Base-by-base conservation (phyloP, 2,888 invertebrate genomes). In the Apantesis nais region DNA sequence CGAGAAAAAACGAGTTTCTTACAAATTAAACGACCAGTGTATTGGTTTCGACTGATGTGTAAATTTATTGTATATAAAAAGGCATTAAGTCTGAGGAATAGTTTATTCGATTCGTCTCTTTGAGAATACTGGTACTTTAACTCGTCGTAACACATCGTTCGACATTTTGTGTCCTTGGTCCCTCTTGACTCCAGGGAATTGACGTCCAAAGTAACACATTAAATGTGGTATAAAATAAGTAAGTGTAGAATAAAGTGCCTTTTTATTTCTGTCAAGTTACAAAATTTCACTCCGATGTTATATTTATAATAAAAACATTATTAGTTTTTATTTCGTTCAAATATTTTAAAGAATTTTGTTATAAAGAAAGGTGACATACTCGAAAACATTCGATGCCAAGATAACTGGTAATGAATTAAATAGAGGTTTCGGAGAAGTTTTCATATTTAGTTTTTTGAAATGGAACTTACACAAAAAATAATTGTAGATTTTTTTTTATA, bases 121-220 rank as follows among this genome's bases (percentile, higher is more conserved):
- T 41, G n/a, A 63, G 68, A 70, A 66, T 52, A 41, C 62, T 16
- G 58, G 8, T 29, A 29, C 29, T 58, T 55, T 55, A 55, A 55
- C 55, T 55, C 55, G 55, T 55, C 55, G 14, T 25, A 4, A 55
- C 12, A 58, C 25, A 25, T 58, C 29, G 25, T 29, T 58, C 16
- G 58, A 29, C 14, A 58, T 58, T 58, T 58, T 16, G 58, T 29
- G 58, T 29, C 29, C 16, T 29, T 16, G 58, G 58, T 58, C 58
- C 58, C 29, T 58, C 16, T 29, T 14, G 14, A 29, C 58, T 58
- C 58, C 16, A 29, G 29, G 58, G 58, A 29, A 16, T 58, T 58
- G 58, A 58, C 29, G 29, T 58, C 58, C 14, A 29, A 58, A 58
- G 16, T 14, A 58, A 58, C 58, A 25, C 55, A 58, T 58, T 58